Evolutionary conservation across 2,888 invertebrate species (phyloP).

Genomic region (Oxyscelio sp.): DNA sequence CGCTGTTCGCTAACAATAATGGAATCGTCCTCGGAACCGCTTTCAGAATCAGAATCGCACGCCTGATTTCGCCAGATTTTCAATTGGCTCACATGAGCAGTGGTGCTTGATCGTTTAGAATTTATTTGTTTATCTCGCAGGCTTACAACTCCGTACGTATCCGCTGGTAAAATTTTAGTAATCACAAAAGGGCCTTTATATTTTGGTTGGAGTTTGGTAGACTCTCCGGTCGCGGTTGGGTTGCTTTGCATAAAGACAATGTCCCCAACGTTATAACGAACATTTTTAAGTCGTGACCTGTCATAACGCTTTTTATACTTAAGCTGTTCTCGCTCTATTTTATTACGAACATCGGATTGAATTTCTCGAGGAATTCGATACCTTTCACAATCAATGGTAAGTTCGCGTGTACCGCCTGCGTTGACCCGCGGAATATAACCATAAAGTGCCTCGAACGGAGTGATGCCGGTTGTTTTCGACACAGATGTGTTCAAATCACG

Average conservation of each 20-base stretch:
- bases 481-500: slow-evolving; percentile 67
- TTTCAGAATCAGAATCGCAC: background rate
- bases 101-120: background rate
- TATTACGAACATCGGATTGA: slow-evolving; percentile 17
- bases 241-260: slow-evolving; percentile 40
- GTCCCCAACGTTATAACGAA: slow-evolving; percentile 32
- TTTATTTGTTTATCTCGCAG: background rate
- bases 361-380: background rate
- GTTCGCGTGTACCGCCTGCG: slow-evolving; percentile 3
- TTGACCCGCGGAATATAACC: slow-evolving; percentile 52
- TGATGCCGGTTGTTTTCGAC: slow-evolving; percentile 55
- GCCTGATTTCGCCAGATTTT: slow-evolving; percentile 28
- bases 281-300: slow-evolving; percentile 16
- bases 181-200: slow-evolving; percentile 50
- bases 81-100: slow-evolving; percentile 54
- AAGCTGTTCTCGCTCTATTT: slow-evolving; percentile 22
- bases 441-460: slow-evolving; percentile 69
- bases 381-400: background rate
- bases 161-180: slow-evolving; percentile 6
- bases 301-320: slow-evolving; percentile 36
- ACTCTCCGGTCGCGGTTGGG: slow-evolving; percentile 36
- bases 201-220: slow-evolving; percentile 46
- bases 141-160: slow-evolving; percentile 22
- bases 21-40: background rate
- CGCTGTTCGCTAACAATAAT: background rate